Conservation (phyloP, 1,140 invertebrate species). For the Nasonia longicornis region DNA sequence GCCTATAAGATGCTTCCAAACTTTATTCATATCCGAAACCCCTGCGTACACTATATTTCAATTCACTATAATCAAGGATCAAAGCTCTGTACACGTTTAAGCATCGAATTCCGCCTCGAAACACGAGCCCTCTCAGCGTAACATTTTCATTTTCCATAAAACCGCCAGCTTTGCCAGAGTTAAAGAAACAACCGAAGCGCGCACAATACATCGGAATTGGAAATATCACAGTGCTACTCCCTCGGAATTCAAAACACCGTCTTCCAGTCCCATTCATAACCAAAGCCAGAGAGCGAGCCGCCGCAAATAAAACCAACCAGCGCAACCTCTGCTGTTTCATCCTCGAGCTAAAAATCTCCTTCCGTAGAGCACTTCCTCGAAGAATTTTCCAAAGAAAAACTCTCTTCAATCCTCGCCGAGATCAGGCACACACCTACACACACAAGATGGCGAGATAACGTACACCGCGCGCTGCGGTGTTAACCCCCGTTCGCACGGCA, state of each 20-base stretch:
- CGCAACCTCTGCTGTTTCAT: background rate
- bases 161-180: background rate
- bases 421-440: too few species aligned
- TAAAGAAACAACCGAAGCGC: background rate
- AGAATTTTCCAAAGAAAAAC: background rate
- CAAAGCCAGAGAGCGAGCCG: background rate
- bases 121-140: background rate
- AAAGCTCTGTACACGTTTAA: too few species aligned
- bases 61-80: too few species aligned
- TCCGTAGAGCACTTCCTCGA: background rate
- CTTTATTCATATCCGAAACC: background rate
- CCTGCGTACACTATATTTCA: background rate
- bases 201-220: background rate
- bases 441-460: slow-evolving; percentile 3
- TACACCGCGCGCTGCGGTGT: background rate
- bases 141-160: background rate
- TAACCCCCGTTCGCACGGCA: slow-evolving; percentile 31
- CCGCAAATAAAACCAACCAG: too few species aligned
- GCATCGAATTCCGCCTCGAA: background rate
- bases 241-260: background rate
- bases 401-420: background rate
- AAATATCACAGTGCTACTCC: background rate
- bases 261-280: background rate
- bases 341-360: background rate
- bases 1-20: background rate